phyloP scores from a whole-genome alignment of 2,797 vertebrate genomes.

The Tokudaia muenninki region DNA sequence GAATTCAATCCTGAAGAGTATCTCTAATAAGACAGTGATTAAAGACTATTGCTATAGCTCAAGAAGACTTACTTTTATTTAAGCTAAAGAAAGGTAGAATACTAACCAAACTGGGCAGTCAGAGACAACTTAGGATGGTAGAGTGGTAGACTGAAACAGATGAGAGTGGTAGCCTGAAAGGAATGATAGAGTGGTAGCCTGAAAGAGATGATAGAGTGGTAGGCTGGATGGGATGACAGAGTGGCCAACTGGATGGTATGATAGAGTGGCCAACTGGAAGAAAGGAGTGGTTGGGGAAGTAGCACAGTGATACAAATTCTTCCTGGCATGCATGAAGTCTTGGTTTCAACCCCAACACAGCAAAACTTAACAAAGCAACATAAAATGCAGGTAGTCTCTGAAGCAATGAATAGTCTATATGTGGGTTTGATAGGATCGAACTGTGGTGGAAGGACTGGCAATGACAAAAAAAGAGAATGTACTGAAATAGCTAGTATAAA shows the following conservation, averaged over 20 bases:
- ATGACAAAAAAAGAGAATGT: not conserved
- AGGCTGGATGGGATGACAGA: not conserved
- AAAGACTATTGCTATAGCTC: not conserved
- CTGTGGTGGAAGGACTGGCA: fast-evolving
- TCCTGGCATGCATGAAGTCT: not conserved
- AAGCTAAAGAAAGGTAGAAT: not conserved
- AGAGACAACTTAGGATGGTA: not conserved
- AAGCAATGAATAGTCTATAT: not conserved
- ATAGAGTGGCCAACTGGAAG: not conserved
- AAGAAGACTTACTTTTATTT: constrained; percentile 25
- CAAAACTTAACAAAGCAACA: not conserved
- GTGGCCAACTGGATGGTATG: not conserved
- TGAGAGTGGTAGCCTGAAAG: not conserved
- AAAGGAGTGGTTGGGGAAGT: too few species aligned
- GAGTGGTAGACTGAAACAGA: too few species aligned
- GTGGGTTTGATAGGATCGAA: not conserved
- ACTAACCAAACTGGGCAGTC: not conserved
- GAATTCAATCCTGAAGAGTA: not conserved
- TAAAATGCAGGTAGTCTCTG: not conserved
- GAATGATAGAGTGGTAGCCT: not conserved
- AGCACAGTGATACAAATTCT: not conserved
- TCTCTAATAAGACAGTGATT: not conserved
- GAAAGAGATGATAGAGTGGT: not conserved
- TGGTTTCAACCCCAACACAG: not conserved
- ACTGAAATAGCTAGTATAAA: not conserved